A percentile compares a stretch with the other conserved stretches of the same genome.
Conservation (phyloP, 2,797 vertebrate species). For the Melanotaenia boesemani region DNA sequence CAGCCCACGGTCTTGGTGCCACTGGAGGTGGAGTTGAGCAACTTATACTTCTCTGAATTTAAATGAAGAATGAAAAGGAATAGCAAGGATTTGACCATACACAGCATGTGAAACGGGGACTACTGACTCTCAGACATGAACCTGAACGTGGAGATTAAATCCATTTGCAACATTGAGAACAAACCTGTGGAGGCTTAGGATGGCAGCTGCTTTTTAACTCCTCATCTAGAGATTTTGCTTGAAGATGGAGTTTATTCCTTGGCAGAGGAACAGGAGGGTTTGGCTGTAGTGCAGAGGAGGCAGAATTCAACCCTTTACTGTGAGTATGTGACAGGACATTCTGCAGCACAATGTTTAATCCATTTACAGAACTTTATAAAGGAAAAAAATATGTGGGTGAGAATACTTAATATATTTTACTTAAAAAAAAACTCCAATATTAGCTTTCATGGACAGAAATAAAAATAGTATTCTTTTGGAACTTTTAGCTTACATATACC, state of each 20-base stretch:
- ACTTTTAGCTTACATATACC: too few relatives aligned
- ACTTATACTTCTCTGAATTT: background rate
- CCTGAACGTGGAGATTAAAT: background rate
- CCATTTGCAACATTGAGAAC: background rate
- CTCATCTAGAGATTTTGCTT: fast-evolving
- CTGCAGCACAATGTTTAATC: background rate
- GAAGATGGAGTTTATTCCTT: fast-evolving
- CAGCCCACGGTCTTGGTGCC: fast-evolving
- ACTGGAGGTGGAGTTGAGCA: background rate
- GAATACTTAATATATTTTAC: too few relatives aligned
- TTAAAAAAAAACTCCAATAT: too few relatives aligned
- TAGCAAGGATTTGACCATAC: too few relatives aligned
- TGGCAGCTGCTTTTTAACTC: background rate
- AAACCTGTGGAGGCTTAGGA: constrained; percentile 9
- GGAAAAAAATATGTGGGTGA: too few relatives aligned
- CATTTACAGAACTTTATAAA: background rate
- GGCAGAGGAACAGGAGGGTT: constrained; percentile 3
- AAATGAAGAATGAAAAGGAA: background rate
- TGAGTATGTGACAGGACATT: background rate
- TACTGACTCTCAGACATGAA: too few relatives aligned
- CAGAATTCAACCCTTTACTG: background rate
- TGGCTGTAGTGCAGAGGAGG: background rate
- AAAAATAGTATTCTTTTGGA: too few relatives aligned
- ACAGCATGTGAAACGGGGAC: too few relatives aligned
- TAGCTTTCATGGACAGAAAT: too few relatives aligned